Percentiles rank a stretch among this genome's conserved stretches.
These are phyloP conservation scores for Lasioglossum villosulum DNA, from an alignment of 2,888 invertebrate genomes.

Conservation along the genomic window DNA sequence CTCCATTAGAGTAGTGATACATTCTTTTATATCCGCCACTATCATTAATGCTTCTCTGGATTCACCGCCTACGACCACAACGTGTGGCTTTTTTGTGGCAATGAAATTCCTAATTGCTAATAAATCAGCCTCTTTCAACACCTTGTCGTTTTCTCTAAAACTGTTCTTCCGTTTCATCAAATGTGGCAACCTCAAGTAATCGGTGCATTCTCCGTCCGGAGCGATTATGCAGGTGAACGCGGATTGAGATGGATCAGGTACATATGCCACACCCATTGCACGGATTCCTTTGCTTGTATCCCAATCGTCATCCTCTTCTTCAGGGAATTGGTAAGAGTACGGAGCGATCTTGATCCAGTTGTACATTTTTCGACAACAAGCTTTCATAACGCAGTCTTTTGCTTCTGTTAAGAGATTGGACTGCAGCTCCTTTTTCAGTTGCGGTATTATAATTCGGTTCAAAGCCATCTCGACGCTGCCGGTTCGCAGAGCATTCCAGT, in stretches of 20 bases:
- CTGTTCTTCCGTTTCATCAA: constrained; percentile 93
- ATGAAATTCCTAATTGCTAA: constrained; percentile 92
- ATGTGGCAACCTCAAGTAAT: constrained; percentile 95
- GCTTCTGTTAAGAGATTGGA: constrained; percentile 93
- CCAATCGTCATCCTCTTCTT: constrained; percentile 97
- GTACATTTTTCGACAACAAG: constrained; percentile 94
- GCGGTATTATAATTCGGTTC: constrained; percentile 94
- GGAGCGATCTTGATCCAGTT: constrained; percentile 97
- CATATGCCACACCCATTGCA: constrained; percentile 95
- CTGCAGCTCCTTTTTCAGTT: constrained; percentile 94
- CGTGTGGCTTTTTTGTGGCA: constrained; percentile 95
- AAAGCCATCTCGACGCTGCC: constrained; percentile 96
- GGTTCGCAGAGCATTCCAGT: constrained; percentile 96
- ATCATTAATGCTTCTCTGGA: constrained; percentile 94
- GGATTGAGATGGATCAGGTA: constrained; percentile 92
- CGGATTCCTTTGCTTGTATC: constrained; percentile 93
- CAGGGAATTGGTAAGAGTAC: constrained; percentile 89
- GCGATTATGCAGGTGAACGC: constrained; percentile 95
- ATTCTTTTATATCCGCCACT: constrained; percentile 90
- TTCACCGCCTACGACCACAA: constrained; percentile 96
- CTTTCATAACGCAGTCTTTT: constrained; percentile 93
- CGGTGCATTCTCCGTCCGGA: constrained; percentile 96
- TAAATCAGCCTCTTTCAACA: constrained; percentile 89
- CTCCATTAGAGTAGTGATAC: constrained; percentile 90
- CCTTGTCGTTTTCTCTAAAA: constrained; percentile 88